phyloP scores from a whole-genome alignment of 2,113 vertebrate genomes.

The Python bivittatus region DNA sequence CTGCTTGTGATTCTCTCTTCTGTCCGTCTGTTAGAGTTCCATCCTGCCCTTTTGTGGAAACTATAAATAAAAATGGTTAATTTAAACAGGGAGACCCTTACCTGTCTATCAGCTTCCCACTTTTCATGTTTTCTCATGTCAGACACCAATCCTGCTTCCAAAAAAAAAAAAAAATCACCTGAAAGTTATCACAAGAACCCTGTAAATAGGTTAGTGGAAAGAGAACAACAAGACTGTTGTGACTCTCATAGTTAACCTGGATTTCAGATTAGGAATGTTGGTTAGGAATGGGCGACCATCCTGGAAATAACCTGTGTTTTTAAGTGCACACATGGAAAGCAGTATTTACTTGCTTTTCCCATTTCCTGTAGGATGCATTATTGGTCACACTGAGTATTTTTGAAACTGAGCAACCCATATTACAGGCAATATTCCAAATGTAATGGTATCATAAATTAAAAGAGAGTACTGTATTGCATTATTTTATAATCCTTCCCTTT shows the following conservation, averaged over 20 bases:
- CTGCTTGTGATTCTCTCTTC: background rate
- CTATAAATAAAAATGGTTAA: background rate
- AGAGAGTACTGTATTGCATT: background rate
- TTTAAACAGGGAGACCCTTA: background rate
- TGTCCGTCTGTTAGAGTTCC: background rate
- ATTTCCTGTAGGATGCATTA: background rate
- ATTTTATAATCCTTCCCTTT: background rate
- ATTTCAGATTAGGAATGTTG: background rate
- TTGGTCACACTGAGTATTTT: background rate
- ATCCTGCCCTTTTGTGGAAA: background rate
- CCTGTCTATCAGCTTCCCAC: background rate
- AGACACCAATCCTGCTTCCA: background rate
- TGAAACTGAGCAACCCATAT: background rate
- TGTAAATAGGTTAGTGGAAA: background rate
- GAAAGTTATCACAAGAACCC: background rate
- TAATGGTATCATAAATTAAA: background rate
- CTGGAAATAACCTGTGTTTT: background rate
- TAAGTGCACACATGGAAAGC: background rate
- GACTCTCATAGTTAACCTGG: background rate
- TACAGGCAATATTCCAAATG: background rate
- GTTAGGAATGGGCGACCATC: background rate
- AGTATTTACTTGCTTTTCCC: background rate
- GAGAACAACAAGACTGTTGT: background rate
- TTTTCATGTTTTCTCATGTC: too few relatives aligned
- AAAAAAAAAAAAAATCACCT: background rate